Evolutionary conservation across 2,888 invertebrate species (phyloP).

Genomic region (Hydroisotoma schaefferi): DNA sequence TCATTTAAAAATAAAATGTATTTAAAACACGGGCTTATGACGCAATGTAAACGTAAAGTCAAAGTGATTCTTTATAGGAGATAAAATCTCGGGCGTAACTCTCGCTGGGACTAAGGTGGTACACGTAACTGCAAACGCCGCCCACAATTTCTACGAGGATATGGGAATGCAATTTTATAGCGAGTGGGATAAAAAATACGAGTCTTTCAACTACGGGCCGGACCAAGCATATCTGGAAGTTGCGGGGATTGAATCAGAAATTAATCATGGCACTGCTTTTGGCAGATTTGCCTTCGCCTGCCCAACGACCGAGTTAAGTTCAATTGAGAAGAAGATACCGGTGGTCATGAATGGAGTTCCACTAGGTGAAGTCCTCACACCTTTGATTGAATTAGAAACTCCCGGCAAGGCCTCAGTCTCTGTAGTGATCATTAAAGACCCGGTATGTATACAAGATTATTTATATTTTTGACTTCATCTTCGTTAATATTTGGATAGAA

Average conservation of each 20-base stretch:
- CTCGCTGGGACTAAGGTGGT: too few species aligned
- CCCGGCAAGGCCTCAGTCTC: slow-evolving; percentile 95
- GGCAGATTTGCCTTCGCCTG: slow-evolving; percentile 94
- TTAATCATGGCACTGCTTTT: slow-evolving; percentile 84
- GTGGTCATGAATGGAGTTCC: slow-evolving; percentile 61
- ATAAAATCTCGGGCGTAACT: background rate
- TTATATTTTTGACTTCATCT: background rate
- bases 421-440: slow-evolving; percentile 94
- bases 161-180: too few species aligned
- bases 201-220: slow-evolving; percentile 57
- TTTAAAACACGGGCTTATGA: background rate
- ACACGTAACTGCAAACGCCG: too few species aligned
- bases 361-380: slow-evolving; percentile 72
- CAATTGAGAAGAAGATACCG: slow-evolving; percentile 63
- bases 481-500: background rate
- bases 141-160: too few species aligned
- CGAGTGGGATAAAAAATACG: too few species aligned
- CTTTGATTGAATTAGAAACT: slow-evolving; percentile 86
- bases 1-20: too few species aligned
- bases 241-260: too few species aligned
- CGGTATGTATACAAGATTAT: too few species aligned
- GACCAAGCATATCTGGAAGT: slow-evolving; percentile 76
- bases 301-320: slow-evolving; percentile 71
- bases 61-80: background rate
- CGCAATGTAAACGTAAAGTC: background rate